Conservation (phyloP, 2,113 vertebrate species). For the Malaclemys terrapin region DNA sequence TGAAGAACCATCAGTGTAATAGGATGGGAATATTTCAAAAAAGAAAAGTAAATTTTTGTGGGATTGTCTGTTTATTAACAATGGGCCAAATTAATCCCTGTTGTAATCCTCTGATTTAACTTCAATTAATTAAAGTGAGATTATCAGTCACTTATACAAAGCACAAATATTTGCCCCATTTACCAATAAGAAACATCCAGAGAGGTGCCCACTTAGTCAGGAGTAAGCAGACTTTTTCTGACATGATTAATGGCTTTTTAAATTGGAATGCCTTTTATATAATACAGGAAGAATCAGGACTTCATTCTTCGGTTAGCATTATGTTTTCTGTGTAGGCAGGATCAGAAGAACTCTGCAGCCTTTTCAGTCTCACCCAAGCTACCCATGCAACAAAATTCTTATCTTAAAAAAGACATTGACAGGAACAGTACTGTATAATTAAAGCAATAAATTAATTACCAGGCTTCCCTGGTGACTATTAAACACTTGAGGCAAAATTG, state of each 20-base stretch:
- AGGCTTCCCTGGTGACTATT: constrained; percentile 27
- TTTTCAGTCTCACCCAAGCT: constrained; percentile 8
- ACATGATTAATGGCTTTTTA: not conserved
- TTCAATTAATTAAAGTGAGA: not conserved
- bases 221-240: not conserved
- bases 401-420: constrained; percentile 32
- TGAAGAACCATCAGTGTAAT: not conserved
- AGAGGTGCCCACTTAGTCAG: not conserved
- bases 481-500: constrained; percentile 33
- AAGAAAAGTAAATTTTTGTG: not conserved
- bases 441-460: constrained; percentile 59
- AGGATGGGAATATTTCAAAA: rapidly evolving
- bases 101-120: not conserved
- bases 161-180: not conserved
- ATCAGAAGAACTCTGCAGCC: not conserved
- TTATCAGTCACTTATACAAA: not conserved
- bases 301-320: not conserved
- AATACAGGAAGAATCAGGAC: not conserved
- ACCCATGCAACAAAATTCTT: constrained; percentile 16
- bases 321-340: not conserved
- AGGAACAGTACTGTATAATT: constrained; percentile 26
- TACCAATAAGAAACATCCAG: not conserved
- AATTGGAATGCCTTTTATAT: not conserved
- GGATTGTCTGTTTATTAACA: not conserved
- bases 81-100: not conserved